Evolutionary conservation across 2,888 invertebrate species (phyloP).

Genomic region (Aphodius granarius): DNA sequence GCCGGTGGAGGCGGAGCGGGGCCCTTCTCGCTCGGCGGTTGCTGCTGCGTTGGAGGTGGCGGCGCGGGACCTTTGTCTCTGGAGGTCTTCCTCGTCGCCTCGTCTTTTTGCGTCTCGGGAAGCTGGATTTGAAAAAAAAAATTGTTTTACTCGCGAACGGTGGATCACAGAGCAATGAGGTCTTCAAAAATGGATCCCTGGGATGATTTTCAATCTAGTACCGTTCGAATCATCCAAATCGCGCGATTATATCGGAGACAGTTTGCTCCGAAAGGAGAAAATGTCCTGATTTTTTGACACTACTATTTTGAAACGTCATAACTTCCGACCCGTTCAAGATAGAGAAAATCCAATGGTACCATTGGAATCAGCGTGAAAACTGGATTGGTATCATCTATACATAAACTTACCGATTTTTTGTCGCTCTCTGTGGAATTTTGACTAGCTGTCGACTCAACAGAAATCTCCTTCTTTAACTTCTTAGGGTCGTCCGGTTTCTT

Average conservation of each 20-base stretch:
- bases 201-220: too few species aligned
- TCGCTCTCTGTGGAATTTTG: conserved; percentile 32
- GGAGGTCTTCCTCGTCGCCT: conserved; percentile 58
- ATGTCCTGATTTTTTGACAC: too few species aligned
- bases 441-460: conserved; percentile 33
- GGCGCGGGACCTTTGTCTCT: conserved; percentile 82
- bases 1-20: conserved; percentile 40
- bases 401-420: conserved; percentile 38
- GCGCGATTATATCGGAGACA: too few species aligned
- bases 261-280: too few species aligned
- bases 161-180: too few species aligned
- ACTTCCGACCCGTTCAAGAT: too few species aligned
- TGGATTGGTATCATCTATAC: background rate
- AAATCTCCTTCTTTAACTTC: conserved; percentile 38
- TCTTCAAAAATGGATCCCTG: too few species aligned
- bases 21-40: conserved; percentile 34
- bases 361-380: too few species aligned
- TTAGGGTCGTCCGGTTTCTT: conserved; percentile 29
- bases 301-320: too few species aligned
- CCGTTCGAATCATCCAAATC: too few species aligned
- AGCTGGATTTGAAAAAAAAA: background rate
- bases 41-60: conserved; percentile 55
- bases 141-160: too few species aligned
- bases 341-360: too few species aligned
- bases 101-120: conserved; percentile 72